Evolutionary conservation across 2,113 vertebrate genomes (phyloP).

Genomic region (Thinocorus orbignyianus): DNA sequence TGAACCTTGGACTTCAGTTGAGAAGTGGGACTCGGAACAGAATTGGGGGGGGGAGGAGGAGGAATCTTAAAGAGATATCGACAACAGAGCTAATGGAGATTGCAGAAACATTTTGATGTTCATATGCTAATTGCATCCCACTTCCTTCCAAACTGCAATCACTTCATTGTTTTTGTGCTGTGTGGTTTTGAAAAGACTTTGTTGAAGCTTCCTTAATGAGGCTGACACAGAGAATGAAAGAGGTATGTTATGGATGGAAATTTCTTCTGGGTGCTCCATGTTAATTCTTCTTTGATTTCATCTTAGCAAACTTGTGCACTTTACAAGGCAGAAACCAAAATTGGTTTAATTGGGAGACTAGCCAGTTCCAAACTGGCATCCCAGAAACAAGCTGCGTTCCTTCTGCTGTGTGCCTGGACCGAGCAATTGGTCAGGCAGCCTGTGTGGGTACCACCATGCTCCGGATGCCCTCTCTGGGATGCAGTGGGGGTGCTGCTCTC

Average conservation of each 20-base stretch:
- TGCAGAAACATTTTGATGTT: conserved; percentile 31
- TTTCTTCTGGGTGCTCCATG: not conserved
- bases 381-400: not conserved
- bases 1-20: not conserved
- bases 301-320: not conserved
- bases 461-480: not conserved
- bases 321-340: not conserved
- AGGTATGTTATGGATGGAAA: not conserved
- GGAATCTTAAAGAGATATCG: not conserved
- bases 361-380: not conserved
- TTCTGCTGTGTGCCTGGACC: not conserved
- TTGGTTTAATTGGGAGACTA: not conserved
- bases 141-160: conserved; percentile 65
- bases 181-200: not conserved
- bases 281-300: not conserved
- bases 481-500: not conserved
- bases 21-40: not conserved
- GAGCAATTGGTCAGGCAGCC: not conserved
- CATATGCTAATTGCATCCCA: conserved; percentile 66
- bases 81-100: conserved; percentile 8
- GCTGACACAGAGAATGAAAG: not conserved
- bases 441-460: fast-evolving
- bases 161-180: conserved; percentile 46
- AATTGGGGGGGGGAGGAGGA: not conserved
- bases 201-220: conserved; percentile 36